These are phyloP conservation scores for Tenthredo amoena DNA, from an alignment of 2,888 invertebrate genomes.

Conservation along the genomic window DNA sequence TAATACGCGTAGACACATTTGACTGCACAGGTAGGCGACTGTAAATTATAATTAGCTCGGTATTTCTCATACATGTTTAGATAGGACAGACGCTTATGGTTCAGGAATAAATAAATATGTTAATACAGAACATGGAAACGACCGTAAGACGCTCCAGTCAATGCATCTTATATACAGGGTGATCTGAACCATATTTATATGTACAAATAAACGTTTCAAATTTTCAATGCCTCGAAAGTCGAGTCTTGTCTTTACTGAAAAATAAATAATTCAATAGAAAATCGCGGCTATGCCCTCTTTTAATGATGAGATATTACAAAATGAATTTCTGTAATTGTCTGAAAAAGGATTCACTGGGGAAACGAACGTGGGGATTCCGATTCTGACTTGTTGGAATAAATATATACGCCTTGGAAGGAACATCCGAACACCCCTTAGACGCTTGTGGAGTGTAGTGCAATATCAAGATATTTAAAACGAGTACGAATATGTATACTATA, in stretches of 20 bases:
- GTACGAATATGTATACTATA: neutral
- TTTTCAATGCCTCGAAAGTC: no score
- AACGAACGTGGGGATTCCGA: no score
- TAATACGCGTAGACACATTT: constrained; percentile 33
- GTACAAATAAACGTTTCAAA: no score
- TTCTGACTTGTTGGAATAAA: neutral
- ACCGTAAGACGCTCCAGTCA: neutral
- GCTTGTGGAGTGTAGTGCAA: neutral
- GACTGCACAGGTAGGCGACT: neutral
- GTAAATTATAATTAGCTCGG: constrained; percentile 29
- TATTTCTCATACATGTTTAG: neutral
- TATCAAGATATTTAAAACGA: neutral
- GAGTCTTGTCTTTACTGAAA: no score
- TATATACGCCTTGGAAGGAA: neutral
- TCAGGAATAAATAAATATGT: constrained; percentile 15
- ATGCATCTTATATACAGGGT: neutral
- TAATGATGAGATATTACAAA: no score
- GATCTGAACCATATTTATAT: neutral
- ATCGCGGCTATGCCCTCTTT: no score
- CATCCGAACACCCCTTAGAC: neutral
- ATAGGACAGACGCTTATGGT: neutral
- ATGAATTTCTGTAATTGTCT: no score
- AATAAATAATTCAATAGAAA: no score
- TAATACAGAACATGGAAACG: constrained; percentile 27
- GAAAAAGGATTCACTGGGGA: no score